These are phyloP conservation scores for Nycticebus coucang DNA, from an alignment of 2,113 vertebrate species.

Conservation along the genomic window DNA sequence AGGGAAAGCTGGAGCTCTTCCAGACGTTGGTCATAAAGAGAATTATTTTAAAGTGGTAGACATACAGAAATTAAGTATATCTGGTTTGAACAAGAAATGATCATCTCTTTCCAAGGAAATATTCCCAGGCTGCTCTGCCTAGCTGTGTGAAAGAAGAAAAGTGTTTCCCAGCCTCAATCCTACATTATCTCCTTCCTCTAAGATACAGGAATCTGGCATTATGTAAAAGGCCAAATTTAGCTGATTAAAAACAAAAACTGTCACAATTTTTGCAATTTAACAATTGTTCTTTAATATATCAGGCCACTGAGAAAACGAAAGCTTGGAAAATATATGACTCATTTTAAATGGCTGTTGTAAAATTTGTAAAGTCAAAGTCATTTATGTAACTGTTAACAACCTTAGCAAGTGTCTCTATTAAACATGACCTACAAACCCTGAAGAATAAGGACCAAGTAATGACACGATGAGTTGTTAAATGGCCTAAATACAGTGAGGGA, in stretches of 20 bases:
- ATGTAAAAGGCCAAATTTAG: neutral
- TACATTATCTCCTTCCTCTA: neutral
- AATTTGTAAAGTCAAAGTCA: conserved; percentile 44
- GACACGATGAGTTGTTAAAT: neutral
- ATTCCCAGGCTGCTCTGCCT: neutral
- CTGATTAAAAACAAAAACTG: neutral
- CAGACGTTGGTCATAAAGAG: neutral
- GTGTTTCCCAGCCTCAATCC: neutral
- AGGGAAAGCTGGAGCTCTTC: neutral
- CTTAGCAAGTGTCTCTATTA: conserved; percentile 47
- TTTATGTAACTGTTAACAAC: conserved; percentile 41
- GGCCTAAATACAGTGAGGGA: neutral
- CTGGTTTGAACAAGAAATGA: conserved; percentile 31
- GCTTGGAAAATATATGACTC: conserved; percentile 37
- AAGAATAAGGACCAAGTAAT: conserved; percentile 8
- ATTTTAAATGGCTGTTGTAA: conserved; percentile 32
- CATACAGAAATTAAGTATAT: neutral
- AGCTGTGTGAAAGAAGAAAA: neutral
- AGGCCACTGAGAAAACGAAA: conserved; percentile 42
- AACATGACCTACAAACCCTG: conserved; percentile 40
- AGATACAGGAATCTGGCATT: neutral
- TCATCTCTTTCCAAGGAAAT: neutral
- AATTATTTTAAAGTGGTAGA: neutral
- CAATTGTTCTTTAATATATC: conserved; percentile 33
- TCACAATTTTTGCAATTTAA: conserved; percentile 32